phyloP scores from a whole-genome alignment of 1,140 invertebrate species.

The Eueides isabella region DNA sequence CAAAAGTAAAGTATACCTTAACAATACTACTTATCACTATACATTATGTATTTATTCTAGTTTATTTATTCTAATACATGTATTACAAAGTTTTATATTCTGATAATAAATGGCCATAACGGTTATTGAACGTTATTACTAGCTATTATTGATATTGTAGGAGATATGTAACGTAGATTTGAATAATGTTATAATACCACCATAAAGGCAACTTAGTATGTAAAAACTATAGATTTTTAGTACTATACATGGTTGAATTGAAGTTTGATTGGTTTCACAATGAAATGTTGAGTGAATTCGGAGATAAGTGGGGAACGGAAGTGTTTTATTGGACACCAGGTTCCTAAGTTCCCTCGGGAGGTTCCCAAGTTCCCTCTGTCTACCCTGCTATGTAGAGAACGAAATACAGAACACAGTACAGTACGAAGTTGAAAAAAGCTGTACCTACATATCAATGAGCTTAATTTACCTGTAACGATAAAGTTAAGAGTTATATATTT shows the following conservation, averaged over 20 bases:
- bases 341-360: too few relatives aligned
- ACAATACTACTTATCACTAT: background rate
- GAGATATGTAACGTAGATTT: background rate
- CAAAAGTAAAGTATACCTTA: background rate
- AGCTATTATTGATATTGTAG: background rate
- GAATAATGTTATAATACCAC: background rate
- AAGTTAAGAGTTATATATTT: background rate
- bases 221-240: background rate
- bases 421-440: too few relatives aligned
- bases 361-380: too few relatives aligned
- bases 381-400: too few relatives aligned
- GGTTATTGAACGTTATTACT: background rate
- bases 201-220: background rate
- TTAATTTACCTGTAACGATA: background rate
- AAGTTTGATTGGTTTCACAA: too few relatives aligned
- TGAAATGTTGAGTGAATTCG: too few relatives aligned
- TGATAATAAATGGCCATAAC: background rate
- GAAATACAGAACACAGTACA: too few relatives aligned
- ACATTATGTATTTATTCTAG: background rate
- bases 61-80: background rate
- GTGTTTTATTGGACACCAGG: too few relatives aligned
- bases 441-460: too few relatives aligned
- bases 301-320: too few relatives aligned
- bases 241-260: background rate
- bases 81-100: background rate